These are phyloP conservation scores for Hemiscyllium ocellatum DNA, from an alignment of 2,113 vertebrate species.

Conservation along the genomic window DNA sequence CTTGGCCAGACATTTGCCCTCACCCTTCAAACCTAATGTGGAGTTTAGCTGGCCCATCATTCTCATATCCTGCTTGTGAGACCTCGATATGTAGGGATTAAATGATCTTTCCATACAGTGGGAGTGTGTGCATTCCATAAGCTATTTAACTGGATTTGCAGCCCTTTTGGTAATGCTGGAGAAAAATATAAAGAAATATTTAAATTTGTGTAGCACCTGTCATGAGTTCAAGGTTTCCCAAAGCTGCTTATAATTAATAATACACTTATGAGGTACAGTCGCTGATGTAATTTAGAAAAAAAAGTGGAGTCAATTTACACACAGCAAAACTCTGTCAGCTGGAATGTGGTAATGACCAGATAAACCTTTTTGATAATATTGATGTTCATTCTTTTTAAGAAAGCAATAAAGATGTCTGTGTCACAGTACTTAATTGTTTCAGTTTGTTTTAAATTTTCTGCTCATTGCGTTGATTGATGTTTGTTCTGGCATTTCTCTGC, in stretches of 20 bases:
- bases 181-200: background rate
- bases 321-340: background rate
- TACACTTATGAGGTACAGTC: background rate
- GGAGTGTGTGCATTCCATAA: background rate
- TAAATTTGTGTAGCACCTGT: background rate
- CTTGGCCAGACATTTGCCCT: background rate
- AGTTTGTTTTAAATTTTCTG: background rate
- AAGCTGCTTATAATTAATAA: background rate
- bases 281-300: background rate
- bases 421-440: background rate
- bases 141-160: background rate
- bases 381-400: background rate
- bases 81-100: background rate
- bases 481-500: background rate
- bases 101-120: background rate
- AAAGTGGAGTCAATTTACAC: background rate
- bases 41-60: background rate
- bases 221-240: background rate
- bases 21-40: background rate
- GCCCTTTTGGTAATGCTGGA: background rate
- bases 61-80: background rate
- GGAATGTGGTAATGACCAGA: background rate
- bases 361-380: too few species aligned
- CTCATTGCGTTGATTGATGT: background rate
- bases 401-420: background rate